Evolutionary conservation across 2,888 invertebrate species (phyloP), one percentile per base, ranked within the genome.

Genomic region (Pandemis cinnamomeana): DNA sequence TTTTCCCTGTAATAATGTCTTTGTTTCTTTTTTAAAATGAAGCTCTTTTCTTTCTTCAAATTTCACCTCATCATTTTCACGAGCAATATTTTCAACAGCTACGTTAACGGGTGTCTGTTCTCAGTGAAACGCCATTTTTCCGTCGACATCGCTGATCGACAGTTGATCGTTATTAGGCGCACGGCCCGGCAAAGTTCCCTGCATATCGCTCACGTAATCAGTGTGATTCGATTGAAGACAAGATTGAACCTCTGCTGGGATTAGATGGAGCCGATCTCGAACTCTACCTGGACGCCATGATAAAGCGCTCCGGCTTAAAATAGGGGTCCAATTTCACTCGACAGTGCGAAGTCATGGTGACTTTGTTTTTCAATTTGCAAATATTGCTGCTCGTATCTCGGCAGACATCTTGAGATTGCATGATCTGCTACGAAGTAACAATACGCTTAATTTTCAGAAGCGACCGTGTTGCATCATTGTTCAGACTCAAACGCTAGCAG

Each of bases 151-250:
- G 11, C 71, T 53, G 63, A 70, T 70, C 58, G 71, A 68, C 73
- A 48, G 63, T 63, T 46, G 63, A 77, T 71, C 69, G 71, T 72
- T 67, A 77, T 76, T 72, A 73, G 69, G 66, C 71, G 60, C 62
- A 62, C 64, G 71, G 58, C 58, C 61, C 13, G 55, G 68, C 68
- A 53, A 67, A 69, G 71, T 15, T 71, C 71, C 71, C 76, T 77
- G 77, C 76, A 73, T 77, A 77, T 77, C 76, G 75, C 67, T 67
- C 66, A 71, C 75, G 77, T 76, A 76, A 78, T 78, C 76, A 74
- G 68, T 71, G 41, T 71, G 71, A 76, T 76, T 77, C 73, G 78
- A 77, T 77, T 76, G 75, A 67, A 76, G 73, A 70, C 73, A 75
- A 77, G 78, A 78, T 77, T 76, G 77, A 71, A 71, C 73, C 73